Evolutionary conservation across 2,797 vertebrate genomes (phyloP), one percentile per base, ranked within the genome.

Genomic region (Lithobates sylvaticus): DNA sequence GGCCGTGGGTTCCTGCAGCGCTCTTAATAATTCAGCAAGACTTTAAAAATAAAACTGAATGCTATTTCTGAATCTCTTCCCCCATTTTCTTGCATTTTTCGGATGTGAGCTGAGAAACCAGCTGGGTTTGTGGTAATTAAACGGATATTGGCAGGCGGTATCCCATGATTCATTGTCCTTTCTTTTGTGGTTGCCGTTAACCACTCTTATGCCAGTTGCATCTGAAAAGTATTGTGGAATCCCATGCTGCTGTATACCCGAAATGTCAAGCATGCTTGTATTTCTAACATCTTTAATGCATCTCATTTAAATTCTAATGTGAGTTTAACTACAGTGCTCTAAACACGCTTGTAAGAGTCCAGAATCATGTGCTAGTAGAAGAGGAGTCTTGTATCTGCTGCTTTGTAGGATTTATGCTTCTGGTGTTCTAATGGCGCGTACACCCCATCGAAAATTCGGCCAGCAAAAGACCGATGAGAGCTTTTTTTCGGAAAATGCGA

Each of bases 81-180:
- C 80, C 80, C 34, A 78, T 68, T 83, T 86, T 86, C 39, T 42
- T 87, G 78, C 73, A 23, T 68, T 79, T 87, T 87, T 83, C 34
- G 70, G 70, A 80, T 32, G 29, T 42, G 39, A 83, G 69, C 26
- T 47, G 71, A 78, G 81, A 12, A 87, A 83, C 81, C 86, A 87
- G 86, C 86, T 87, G 86, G 86, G 81, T 84, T 87, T 87, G 86
- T 76, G 71, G 76, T 87, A 87, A 87, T 87, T 87, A 87, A 84
- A 79, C 75, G 64, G 76, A 87, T 87, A 87, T 87, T 87, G 86
- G 86, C 86, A 87, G 71, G 69, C 76, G 58, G 39, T 44, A n/a
- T 87, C 76, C 81, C 76, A 54, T 87, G 81, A 84, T 84, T 87
- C 86, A 87, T 79, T 84, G 86, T 87, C 76, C 76, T 79, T 87